These are phyloP conservation scores for Sinotaia quadrata DNA, from an alignment of 2,888 invertebrate species.

Conservation along the genomic window DNA sequence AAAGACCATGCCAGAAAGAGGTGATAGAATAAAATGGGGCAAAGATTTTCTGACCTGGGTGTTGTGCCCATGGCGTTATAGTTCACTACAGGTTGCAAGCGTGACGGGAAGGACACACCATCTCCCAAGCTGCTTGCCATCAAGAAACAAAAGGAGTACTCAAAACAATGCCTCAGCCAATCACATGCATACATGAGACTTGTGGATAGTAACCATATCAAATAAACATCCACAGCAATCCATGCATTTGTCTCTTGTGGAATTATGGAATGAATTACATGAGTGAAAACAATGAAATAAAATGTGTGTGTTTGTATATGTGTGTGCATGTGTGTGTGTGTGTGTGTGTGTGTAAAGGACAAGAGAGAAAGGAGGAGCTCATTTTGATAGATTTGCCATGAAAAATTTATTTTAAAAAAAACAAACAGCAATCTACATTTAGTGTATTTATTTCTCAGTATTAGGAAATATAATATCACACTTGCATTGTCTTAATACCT, in stretches of 20 bases:
- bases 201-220: too few relatives aligned
- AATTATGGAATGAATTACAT: not conserved
- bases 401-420: too few relatives aligned
- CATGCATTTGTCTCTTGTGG: not conserved
- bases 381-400: too few relatives aligned
- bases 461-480: too few relatives aligned
- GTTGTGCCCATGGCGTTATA: slow-evolving; percentile 88
- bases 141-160: not conserved
- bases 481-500: too few relatives aligned
- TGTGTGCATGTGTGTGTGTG: not conserved
- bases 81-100: slow-evolving; percentile 80
- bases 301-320: not conserved
- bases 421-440: too few relatives aligned
- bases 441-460: too few relatives aligned
- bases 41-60: slow-evolving; percentile 49
- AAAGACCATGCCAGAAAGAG: too few relatives aligned
- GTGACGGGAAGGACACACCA: slow-evolving; percentile 88
- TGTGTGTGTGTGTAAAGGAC: not conserved
- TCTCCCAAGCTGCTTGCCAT: slow-evolving; percentile 83
- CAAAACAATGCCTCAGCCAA: not conserved
- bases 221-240: not conserved
- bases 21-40: not conserved
- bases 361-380: too few relatives aligned
- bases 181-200: not conserved
- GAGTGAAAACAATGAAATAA: not conserved